Conservation (phyloP, 2,888 invertebrate genomes). For the Drepana falcataria region DNA sequence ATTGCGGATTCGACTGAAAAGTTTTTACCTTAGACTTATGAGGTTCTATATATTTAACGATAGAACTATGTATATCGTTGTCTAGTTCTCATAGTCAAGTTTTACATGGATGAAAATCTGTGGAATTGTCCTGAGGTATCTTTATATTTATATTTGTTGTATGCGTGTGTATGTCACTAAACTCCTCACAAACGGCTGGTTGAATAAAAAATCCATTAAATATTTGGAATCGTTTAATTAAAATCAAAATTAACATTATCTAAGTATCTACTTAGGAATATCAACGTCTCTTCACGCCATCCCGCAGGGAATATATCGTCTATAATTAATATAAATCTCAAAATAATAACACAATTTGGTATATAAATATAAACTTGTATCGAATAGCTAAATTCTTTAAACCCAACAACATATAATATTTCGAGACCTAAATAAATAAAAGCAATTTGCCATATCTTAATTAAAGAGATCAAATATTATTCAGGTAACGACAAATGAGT, state of each 20-base stretch:
- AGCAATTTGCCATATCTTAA: conserved; percentile 54
- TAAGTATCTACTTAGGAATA: conserved; percentile 39
- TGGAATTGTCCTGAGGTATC: too few species aligned
- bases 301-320: conserved; percentile 21
- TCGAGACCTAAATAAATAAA: conserved; percentile 50
- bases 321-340: conserved; percentile 57
- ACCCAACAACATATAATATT: conserved; percentile 43
- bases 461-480: conserved; percentile 73
- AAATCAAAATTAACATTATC: conserved; percentile 38
- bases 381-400: conserved; percentile 40
- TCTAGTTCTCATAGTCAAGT: too few species aligned
- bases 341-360: conserved; percentile 69
- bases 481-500: conserved; percentile 65
- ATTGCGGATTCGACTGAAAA: too few species aligned
- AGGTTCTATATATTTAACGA: too few species aligned
- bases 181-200: too few species aligned
- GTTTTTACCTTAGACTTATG: too few species aligned
- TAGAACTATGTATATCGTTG: too few species aligned
- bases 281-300: too few species aligned
- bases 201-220: conserved; percentile 5
- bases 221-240: conserved; percentile 29
- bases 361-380: conserved; percentile 33
- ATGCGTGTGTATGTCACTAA: too few species aligned
- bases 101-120: too few species aligned
- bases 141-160: too few species aligned